Conservation (phyloP, 1,140 invertebrate species). For the Diachasmimorpha longicaudata region DNA sequence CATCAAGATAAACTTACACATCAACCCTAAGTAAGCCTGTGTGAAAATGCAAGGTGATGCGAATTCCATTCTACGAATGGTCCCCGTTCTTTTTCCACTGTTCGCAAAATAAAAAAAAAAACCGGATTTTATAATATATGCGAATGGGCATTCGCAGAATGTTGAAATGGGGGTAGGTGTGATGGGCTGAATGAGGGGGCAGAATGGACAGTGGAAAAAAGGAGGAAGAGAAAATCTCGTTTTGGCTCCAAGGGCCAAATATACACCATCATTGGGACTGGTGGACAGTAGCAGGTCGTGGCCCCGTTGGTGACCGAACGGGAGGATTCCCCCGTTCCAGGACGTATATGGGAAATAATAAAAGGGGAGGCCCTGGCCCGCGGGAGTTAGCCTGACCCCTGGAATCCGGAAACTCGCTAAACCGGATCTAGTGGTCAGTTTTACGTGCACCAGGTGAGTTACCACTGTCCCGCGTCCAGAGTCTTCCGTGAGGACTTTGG, state of each 20-base stretch:
- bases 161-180: slow-evolving; percentile 5
- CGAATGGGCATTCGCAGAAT: slow-evolving; percentile 27
- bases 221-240: not conserved
- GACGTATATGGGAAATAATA: not conserved
- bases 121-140: slow-evolving; percentile 45
- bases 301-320: not conserved
- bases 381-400: slow-evolving; percentile 41
- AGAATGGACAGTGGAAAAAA: not conserved
- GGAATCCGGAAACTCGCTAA: slow-evolving; percentile 65
- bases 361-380: slow-evolving; percentile 18
- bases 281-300: not conserved
- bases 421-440: slow-evolving; percentile 65
- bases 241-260: not conserved
- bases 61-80: not conserved
- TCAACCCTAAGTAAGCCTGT: not conserved
- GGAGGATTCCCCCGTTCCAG: not conserved
- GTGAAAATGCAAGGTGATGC: not conserved
- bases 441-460: slow-evolving; percentile 38
- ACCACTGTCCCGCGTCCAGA: not conserved
- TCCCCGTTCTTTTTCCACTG: not conserved
- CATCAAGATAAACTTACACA: not conserved
- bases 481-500: not conserved
- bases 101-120: slow-evolving; percentile 16
- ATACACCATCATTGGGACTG: not conserved
- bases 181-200: not conserved